Base-by-base conservation (phyloP, 2,888 invertebrate species). In the Chouioia cunea region DNA sequence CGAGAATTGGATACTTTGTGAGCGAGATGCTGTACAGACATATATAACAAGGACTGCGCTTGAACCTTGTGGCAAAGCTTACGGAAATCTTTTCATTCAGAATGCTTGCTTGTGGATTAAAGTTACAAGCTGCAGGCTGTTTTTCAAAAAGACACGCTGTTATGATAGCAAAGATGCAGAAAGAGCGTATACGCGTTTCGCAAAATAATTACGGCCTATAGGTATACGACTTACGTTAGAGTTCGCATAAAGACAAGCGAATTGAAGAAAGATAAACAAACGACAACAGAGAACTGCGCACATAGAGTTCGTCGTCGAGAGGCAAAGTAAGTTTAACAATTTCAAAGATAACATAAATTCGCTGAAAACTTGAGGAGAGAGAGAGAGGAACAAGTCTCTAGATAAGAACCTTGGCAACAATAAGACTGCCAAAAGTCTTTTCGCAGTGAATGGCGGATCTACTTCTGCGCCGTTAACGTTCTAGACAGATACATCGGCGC, bases 301-400 rank as follows among this genome's bases (percentile, higher is more conserved):
- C n/a, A 8, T 12, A 23, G 43, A 65, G 16, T 20, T 20, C 22
- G 12, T n/a, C 12, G 46, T 27, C n/a, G 48, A 10, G 22, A 20
- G 27, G 53, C 20, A 65, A 59, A 65, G 57, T 43, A 57, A 65
- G 48, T 65, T 57, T 57, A 57, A 65, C 65, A 66, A 66, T 66
- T 66, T 20, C 53, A 27, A 44, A 46, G 53, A 59, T 59, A 66
- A 59, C 66, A 59, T 50, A 66, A 58, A 59, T 53, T 66, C 46
- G 66, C 44, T 23, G 66, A 23, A 59, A 59, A 53, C 58, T 65
- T 59, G 46, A 15, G 14, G 47, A 18, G 27, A 6, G 27, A 6
- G 27, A 27, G 27, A 27, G 27, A 27, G 27, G 2, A n/a, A n/a
- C n/a, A n/a, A n/a, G 46, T 43, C 57, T 50, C 16, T n/a, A 52